A percentile compares a stretch with the other conserved stretches of the same genome.
Conservation (phyloP, 1,140 invertebrate genomes). For the Apis laboriosa region DNA sequence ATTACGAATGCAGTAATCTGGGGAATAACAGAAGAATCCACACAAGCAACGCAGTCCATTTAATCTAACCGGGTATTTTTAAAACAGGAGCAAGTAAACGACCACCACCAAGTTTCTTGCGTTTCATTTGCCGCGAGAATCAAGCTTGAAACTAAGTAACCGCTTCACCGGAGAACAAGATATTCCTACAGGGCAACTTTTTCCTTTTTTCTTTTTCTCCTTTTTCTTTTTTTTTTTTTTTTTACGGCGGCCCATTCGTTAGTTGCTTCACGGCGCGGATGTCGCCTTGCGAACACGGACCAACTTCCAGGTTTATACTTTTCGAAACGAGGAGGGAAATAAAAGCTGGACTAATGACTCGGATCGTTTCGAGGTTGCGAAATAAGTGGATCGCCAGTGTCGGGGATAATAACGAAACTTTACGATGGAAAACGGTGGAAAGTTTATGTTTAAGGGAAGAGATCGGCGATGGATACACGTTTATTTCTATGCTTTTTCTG, state of each 20-base stretch:
- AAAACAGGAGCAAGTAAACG: neutral
- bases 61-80: neutral
- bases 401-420: neutral
- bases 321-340: neutral
- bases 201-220: too few relatives aligned
- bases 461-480: neutral
- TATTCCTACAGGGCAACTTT: slow-evolving; percentile 5
- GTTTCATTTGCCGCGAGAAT: neutral
- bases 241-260: slow-evolving; percentile 4
- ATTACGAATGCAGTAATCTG: too few relatives aligned
- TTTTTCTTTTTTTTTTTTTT: too few relatives aligned
- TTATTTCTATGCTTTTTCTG: too few relatives aligned
- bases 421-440: neutral
- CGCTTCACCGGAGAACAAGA: neutral
- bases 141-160: too few relatives aligned
- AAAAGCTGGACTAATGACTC: neutral
- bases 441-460: neutral
- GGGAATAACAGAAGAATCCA: too few relatives aligned
- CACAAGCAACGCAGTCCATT: neutral
- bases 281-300: neutral
- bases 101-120: neutral
- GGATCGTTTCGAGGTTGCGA: neutral
- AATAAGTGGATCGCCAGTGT: neutral
- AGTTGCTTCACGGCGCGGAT: too few relatives aligned
- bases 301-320: neutral